Evolutionary conservation across 2,113 vertebrate species (phyloP).

Genomic region (Puffinus mauretanicus): DNA sequence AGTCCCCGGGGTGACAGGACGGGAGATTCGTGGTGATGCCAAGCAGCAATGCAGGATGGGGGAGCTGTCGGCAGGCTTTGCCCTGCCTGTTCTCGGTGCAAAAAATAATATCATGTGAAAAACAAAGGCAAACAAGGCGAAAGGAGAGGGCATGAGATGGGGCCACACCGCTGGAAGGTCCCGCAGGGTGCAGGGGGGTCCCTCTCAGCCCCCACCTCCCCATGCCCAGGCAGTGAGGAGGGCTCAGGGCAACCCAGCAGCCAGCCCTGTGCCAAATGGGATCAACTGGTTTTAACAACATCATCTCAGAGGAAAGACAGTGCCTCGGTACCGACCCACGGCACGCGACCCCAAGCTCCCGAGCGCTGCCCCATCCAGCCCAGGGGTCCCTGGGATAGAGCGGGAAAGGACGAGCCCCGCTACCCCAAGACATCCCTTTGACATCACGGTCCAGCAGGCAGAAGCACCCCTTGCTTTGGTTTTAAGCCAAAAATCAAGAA

Average conservation of each 20-base stretch:
- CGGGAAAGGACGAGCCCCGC: accelerated
- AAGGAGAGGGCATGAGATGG: not conserved
- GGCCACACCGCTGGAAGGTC: not conserved
- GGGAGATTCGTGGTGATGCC: accelerated
- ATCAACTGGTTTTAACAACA: not conserved
- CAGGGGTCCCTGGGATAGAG: accelerated
- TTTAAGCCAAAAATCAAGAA: not conserved
- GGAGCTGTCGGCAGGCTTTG: not conserved
- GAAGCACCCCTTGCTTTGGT: not conserved
- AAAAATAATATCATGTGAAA: not conserved
- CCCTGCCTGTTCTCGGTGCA: accelerated
- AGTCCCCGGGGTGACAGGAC: accelerated
- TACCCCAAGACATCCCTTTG: not conserved
- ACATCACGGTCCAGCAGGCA: not conserved
- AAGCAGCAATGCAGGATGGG: accelerated
- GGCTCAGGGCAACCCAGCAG: not conserved
- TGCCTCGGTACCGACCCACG: accelerated
- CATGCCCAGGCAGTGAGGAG: accelerated
- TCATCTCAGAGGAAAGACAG: not conserved
- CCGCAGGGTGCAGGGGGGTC: accelerated
- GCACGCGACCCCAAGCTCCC: accelerated
- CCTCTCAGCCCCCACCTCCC: not conserved
- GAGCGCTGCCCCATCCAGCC: accelerated
- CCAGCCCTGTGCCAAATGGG: not conserved
- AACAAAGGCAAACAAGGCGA: accelerated